These are phyloP conservation scores for Apodemus agrarius DNA, from an alignment of 2,797 vertebrate genomes.

Conservation along the genomic window DNA sequence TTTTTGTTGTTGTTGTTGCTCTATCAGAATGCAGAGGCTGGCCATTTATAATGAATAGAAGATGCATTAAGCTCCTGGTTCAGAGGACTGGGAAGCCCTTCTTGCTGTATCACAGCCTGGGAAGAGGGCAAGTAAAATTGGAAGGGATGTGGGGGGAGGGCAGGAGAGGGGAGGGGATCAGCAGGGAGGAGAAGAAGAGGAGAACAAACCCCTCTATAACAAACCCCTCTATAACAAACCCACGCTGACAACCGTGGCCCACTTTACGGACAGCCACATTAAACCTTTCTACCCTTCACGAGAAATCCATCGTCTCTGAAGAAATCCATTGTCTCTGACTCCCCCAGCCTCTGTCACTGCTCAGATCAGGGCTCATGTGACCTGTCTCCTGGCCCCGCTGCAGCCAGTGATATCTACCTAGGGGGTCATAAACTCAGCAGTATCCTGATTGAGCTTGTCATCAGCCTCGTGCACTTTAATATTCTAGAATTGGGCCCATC, in stretches of 20 bases:
- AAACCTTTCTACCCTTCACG: not conserved
- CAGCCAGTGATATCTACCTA: not conserved
- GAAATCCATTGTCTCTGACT: not conserved
- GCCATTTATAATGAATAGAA: not conserved
- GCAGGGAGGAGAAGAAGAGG: not conserved
- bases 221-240: not conserved
- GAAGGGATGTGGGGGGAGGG: no score
- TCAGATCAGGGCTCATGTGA: not conserved
- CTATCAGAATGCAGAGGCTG: not conserved
- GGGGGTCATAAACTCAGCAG: no score
- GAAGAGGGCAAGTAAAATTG: not conserved
- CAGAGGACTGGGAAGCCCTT: not conserved
- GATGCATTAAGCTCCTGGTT: not conserved
- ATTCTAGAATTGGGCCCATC: not conserved
- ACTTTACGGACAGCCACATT: not conserved
- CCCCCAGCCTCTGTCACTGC: not conserved
- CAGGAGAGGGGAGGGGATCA: no score
- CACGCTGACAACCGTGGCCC: not conserved
- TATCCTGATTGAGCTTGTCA: not conserved
- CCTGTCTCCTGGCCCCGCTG: not conserved
- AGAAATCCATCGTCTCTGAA: not conserved
- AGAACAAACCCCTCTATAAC: not conserved
- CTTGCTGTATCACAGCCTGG: not conserved
- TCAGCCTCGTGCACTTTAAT: not conserved
- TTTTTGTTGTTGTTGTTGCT: not conserved